Base-by-base conservation (phyloP, 2,888 invertebrate species). In the Dioctria linearis region DNA sequence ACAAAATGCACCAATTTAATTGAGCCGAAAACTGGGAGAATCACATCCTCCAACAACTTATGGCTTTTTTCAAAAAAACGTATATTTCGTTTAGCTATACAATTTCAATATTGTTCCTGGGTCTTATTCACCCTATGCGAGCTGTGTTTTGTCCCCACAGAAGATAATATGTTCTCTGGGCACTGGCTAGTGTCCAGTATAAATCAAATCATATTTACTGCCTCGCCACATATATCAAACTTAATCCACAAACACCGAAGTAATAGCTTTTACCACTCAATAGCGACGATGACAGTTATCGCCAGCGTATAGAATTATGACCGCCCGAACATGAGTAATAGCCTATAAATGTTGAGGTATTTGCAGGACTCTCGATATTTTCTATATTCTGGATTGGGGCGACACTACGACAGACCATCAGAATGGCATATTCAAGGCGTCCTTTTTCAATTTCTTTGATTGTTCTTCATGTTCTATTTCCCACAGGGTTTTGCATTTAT, bases 191-290 rank as follows among this genome's bases (percentile, higher is more conserved):
- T 65, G 59, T 43, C 61, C 51, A 63, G 59, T 51, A 82, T 82
- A 82, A 82, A 82, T 82, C 82, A 82, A 82, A 80, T 82, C 80
- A 80, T 73, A 82, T 75, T 82, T 80, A 82, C 76, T 80, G 80
- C 75, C 76, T 69, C 76, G 79, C 80, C 80, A 82, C 82, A 82
- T 82, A 75, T 82, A 82, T 82, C 82, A 82, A 78, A 82, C 25
- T 79, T 79, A 82, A 82, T 82, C 82, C 80, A 79, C 82, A 82
- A 82, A 82, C 82, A 82, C 78, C 65, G 78, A 82, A 80, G 80
- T 82, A 82, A 82, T 82, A 82, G 82, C 82, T 82, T 82, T 82
- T 82, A 82, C 82, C 80, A 82, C 80, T 82, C 80, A 82, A 82
- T 82, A 80, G 79, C 40, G 57, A 80, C 57, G 80, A 80, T 82